Percentiles rank a stretch among this genome's conserved stretches.
Evolutionary conservation across 2,797 vertebrate genomes (phyloP).

Genomic region (Carcharodon carcharias): DNA sequence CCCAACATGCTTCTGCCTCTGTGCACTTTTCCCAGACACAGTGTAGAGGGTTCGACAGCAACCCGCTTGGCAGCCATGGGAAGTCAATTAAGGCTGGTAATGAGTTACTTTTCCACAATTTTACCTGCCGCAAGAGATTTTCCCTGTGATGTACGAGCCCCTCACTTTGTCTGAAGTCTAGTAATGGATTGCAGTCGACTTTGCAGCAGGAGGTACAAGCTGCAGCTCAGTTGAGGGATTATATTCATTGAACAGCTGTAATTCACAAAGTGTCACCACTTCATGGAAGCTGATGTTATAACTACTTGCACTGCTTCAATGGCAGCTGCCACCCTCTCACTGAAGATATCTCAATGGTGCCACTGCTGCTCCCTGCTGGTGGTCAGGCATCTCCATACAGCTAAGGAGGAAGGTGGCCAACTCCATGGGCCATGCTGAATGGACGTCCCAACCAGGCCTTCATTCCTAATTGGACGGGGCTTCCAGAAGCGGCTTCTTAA

Average conservation of each 20-base stretch:
- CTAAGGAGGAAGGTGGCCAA: background rate
- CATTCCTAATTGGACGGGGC: background rate
- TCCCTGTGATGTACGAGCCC: background rate
- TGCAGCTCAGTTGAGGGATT: background rate
- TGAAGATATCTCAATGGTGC: background rate
- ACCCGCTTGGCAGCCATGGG: background rate
- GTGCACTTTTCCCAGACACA: background rate
- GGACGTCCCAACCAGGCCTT: background rate
- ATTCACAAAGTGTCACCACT: background rate
- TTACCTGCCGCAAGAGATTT: background rate
- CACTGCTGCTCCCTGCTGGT: background rate
- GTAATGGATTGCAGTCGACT: background rate
- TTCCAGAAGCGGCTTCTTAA: background rate
- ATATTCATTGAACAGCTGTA: background rate
- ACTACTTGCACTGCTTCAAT: background rate
- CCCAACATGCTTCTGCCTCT: background rate
- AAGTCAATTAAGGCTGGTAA: background rate
- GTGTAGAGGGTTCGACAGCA: background rate
- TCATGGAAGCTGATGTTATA: background rate
- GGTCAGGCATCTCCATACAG: too few relatives aligned
- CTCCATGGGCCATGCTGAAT: background rate
- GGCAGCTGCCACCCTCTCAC: background rate
- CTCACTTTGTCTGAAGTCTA: background rate
- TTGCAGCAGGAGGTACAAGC: background rate
- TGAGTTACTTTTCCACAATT: background rate